phyloP scores from a whole-genome alignment of 2,797 vertebrate genomes.

The Pteropus rufus region DNA sequence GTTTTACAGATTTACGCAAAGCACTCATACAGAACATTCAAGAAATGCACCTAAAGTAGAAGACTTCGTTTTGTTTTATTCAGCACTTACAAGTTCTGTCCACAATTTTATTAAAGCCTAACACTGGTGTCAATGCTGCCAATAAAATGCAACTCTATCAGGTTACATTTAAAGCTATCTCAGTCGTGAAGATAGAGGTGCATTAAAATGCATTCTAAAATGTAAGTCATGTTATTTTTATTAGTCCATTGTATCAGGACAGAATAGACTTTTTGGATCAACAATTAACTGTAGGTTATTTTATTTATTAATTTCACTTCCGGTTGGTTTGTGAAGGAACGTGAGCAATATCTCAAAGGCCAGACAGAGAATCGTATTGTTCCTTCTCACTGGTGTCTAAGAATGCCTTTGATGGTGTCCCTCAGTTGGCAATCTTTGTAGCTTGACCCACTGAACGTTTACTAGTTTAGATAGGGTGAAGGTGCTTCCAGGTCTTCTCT shows the following conservation, averaged over 20 bases:
- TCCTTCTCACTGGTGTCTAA: neutral
- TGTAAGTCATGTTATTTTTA: neutral
- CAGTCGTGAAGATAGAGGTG: fast-evolving
- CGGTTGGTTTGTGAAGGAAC: neutral
- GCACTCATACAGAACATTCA: neutral
- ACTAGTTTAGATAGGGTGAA: neutral
- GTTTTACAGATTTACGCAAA: neutral
- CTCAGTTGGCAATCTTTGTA: neutral
- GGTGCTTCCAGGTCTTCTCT: neutral
- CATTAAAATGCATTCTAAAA: neutral
- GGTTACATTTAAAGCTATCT: neutral
- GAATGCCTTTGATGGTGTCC: neutral
- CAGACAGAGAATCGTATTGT: neutral
- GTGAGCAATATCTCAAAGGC: neutral
- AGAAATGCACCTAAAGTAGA: neutral
- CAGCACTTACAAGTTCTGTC: neutral
- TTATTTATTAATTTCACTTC: neutral
- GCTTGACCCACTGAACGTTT: neutral
- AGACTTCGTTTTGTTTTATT: neutral
- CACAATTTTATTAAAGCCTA: neutral
- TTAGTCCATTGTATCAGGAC: neutral
- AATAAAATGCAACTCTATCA: neutral
- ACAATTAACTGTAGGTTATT: neutral
- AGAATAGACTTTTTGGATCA: neutral
- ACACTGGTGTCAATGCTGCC: too few species aligned